These are phyloP conservation scores for Myanophis thanlyinensis DNA, from an alignment of 2,113 vertebrate genomes.

Conservation along the genomic window DNA sequence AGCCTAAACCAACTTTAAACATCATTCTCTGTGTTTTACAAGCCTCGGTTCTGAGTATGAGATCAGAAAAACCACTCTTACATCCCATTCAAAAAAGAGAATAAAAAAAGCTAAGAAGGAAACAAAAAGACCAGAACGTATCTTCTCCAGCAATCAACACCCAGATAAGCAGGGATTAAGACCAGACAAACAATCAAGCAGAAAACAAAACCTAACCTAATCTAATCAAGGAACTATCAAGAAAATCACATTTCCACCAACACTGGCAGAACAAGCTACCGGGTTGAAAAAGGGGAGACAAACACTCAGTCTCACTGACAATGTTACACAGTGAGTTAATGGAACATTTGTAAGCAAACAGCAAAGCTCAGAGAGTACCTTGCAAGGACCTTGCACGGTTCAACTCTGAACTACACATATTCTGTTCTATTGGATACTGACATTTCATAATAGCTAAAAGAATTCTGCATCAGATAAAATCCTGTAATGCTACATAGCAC, in stretches of 20 bases:
- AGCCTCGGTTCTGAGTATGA: not conserved
- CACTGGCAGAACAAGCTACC: not conserved
- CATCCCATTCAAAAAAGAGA: not conserved
- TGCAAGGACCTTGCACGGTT: not conserved
- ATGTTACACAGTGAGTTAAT: not conserved
- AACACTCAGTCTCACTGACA: not conserved
- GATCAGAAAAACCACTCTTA: not conserved
- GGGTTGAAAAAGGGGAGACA: not conserved
- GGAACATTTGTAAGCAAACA: not conserved
- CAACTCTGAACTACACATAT: not conserved
- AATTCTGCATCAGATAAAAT: not conserved
- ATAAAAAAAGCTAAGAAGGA: not conserved
- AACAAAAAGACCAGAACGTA: not conserved
- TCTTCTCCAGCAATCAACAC: not conserved
- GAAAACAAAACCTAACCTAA: not conserved
- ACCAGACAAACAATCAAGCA: not conserved
- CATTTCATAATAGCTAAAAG: not conserved
- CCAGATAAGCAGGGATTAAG: not conserved
- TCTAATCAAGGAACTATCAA: not conserved
- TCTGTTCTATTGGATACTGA: not conserved
- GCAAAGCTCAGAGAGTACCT: not conserved
- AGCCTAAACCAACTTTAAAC: not conserved
- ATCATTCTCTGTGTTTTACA: not conserved
- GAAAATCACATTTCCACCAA: not conserved
- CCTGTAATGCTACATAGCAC: not conserved